A percentile compares a stretch with the other conserved stretches of the same genome.
phyloP scores from a whole-genome alignment of 2,888 invertebrate genomes.

The Lumbricus terrestris region DNA sequence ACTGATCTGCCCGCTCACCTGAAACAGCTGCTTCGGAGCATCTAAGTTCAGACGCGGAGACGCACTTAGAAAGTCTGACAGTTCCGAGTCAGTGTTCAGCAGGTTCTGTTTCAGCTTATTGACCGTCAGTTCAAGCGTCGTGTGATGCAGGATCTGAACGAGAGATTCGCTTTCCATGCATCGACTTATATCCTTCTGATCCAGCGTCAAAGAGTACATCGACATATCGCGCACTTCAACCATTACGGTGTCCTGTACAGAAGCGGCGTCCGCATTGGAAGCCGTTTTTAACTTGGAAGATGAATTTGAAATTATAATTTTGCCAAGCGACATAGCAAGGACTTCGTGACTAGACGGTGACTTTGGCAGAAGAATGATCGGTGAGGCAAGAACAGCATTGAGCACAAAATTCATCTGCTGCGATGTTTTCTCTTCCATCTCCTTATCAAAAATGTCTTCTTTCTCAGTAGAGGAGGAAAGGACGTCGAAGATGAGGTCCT shows the following conservation, averaged over 20 bases:
- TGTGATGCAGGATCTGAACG: slow-evolving; percentile 81
- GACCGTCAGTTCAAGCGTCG: slow-evolving; percentile 74
- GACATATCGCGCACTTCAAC: slow-evolving; percentile 71
- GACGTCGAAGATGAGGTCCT: not conserved
- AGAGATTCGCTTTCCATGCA: slow-evolving; percentile 65
- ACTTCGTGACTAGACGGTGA: slow-evolving; percentile 77
- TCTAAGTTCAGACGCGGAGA: slow-evolving; percentile 16
- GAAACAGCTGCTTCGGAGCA: slow-evolving; percentile 45
- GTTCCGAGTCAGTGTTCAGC: not conserved
- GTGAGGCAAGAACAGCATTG: slow-evolving; percentile 81
- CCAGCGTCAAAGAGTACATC: slow-evolving; percentile 75
- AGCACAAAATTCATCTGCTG: slow-evolving; percentile 52
- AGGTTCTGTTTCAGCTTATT: slow-evolving; percentile 56
- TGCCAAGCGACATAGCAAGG: slow-evolving; percentile 86
- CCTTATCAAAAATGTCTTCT: not conserved
- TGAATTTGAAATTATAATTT: slow-evolving; percentile 66
- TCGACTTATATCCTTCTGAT: slow-evolving; percentile 48
- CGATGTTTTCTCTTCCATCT: not conserved
- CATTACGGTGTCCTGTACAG: not conserved
- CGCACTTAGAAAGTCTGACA: not conserved
- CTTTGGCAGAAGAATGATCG: slow-evolving; percentile 84
- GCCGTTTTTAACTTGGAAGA: not conserved
- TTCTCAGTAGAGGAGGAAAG: not conserved
- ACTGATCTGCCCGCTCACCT: slow-evolving; percentile 75
- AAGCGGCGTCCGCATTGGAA: not conserved